Evolutionary conservation across 2,797 vertebrate genomes (phyloP), one percentile per base, ranked within the genome.

Genomic region (Pangasius mekongensis): DNA sequence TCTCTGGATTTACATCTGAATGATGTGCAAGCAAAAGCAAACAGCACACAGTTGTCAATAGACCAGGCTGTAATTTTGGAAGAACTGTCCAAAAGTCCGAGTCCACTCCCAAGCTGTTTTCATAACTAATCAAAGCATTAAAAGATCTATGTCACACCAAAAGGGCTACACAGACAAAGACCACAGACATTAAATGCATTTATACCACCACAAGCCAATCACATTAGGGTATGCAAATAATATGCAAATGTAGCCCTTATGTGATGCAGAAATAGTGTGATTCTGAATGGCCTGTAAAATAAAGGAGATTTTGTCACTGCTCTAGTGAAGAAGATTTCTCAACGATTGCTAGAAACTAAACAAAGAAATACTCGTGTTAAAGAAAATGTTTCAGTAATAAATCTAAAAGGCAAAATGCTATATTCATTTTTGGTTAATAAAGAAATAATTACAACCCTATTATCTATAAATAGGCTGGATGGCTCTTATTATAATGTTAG

Each of bases 1-100:
- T 56, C 49, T 39, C 52, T 43, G 84, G 67, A 85, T 85, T 85
- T 60, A 85, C 84, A 74, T 74, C 69, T 5, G 84, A 85, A 85
- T 6, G 52, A 54, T 5, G 33, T 20, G 52, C 54, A 39, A 39
- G 69, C n/a, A 74, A 74, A 74, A 58, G 69, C 67, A 56, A 20
- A 76, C 58, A 67, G 36, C 83, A 36, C 62, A 47, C 62, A 9
- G 16, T 27, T 47, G 7, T 71, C 83, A 85, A 85, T 24, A 14
- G 67, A 74, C 58, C 33, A 27, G 83, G 62, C 22, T 30, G 56
- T 52, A 9, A 52, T n/a, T 83, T 36, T 33, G 39, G n/a, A 73
- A 83, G 66, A 83, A 60, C 22, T 52, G 78, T 33, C 39, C 11
- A 11, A 47, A 47, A 43, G 11, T 30, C 47, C 7, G 74, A n/a